Evolutionary conservation across 2,113 vertebrate genomes (phyloP), one percentile per base, ranked within the genome.

Genomic region (Vicugna pacos): DNA sequence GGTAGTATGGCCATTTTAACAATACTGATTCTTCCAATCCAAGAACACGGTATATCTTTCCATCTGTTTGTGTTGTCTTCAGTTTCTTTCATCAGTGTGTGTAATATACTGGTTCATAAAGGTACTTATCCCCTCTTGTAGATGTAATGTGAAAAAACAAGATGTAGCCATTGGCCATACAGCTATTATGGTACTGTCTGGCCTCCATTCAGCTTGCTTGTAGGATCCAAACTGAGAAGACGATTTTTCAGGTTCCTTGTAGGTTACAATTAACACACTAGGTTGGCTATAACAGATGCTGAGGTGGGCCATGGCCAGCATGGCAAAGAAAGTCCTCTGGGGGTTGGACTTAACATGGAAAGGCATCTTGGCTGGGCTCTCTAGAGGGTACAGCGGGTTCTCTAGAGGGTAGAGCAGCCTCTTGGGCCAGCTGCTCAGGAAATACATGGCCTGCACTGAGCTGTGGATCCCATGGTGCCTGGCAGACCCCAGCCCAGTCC

Each of bases 261-360:
- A 99, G 98, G 99, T 99, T 98, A 99, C 99, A 0, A 99, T 99
- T 98, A 99, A 98, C 94, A 99, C 99, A 97, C 99, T 99, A 97
- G 99, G 99, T 99, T 99, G 98, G 64, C 99, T 99, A 93, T 99
- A 99, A 99, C 99, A 99, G 98, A 99, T 97, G 99, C 99, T 99
- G 96, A 99, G 99, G 98, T 99, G 99, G 0, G 99, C 99, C 24
- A 99, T 98, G 15, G 99, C 99, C 97, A 99, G 95, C 97, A 99
- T 99, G 0, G 99, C 99, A 97, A 99, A 99, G 98, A 99, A 99
- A 94, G 99, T 98, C 96, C 99, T 98, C 94, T 99, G 99, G 8
- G 99, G 99, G 98, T 99, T 99, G n/a, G 99, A 99, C 98, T 99
- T 99, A 94, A 99, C 98, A 97, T 99, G 98, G 87, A 99, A 98